Conservation (phyloP, 2,888 invertebrate species). For the Furcula furcula region DNA sequence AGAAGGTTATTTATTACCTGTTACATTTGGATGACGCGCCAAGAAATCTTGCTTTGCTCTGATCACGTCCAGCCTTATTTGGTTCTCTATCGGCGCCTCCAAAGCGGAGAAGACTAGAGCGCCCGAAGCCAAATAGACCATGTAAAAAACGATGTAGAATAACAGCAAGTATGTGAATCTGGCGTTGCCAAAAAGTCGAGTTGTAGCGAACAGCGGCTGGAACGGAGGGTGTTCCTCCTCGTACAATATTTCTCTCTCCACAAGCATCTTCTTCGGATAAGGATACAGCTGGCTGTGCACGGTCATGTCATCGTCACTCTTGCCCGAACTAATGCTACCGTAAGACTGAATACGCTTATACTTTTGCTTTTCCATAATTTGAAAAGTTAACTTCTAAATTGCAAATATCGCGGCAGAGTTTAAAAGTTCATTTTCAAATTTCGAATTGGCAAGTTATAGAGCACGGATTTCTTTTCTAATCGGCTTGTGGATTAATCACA, state of each 20-base stretch:
- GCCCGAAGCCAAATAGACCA: slow-evolving; percentile 84
- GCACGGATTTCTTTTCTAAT: slow-evolving; percentile 19
- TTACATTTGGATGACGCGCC: slow-evolving; percentile 80
- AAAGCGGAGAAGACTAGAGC: slow-evolving; percentile 85
- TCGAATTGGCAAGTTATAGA: slow-evolving; percentile 15
- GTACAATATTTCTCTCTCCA: slow-evolving; percentile 65
- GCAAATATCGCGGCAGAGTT: slow-evolving; percentile 13
- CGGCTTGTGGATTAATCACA: slow-evolving; percentile 34
- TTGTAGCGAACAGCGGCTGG: slow-evolving; percentile 64
- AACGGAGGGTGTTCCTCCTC: slow-evolving; percentile 73
- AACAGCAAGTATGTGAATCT: slow-evolving; percentile 78
- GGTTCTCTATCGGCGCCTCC: slow-evolving; percentile 84
- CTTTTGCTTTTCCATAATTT: slow-evolving; percentile 52
- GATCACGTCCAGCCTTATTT: slow-evolving; percentile 73
- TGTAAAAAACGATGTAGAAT: slow-evolving; percentile 81
- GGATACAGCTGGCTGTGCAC: slow-evolving; percentile 72
- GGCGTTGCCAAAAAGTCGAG: slow-evolving; percentile 74
- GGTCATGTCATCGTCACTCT: slow-evolving; percentile 73
- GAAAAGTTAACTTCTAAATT: slow-evolving; percentile 9
- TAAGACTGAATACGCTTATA: slow-evolving; percentile 68
- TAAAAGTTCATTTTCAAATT: slow-evolving; percentile 17
- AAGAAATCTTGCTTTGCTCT: slow-evolving; percentile 80
- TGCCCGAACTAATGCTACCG: slow-evolving; percentile 65
- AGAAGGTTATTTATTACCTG: too few species aligned
- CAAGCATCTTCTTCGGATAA: slow-evolving; percentile 68